Conservation (phyloP, 2,113 vertebrate species). For the Rattus norvegicus region DNA sequence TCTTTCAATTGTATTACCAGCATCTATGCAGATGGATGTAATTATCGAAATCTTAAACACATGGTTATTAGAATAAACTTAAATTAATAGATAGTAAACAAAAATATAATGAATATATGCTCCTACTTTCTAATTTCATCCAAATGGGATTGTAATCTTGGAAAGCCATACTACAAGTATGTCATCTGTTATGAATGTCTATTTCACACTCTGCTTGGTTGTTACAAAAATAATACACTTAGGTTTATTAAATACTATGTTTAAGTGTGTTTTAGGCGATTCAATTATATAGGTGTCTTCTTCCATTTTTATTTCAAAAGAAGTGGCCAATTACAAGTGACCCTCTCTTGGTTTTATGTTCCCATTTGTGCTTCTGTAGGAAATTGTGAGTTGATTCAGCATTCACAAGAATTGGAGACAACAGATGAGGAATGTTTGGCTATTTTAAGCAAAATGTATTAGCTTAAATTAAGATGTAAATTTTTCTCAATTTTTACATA, state of each 20-base stretch:
- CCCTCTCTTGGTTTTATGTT: constrained; percentile 24
- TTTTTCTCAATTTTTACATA: constrained; percentile 16
- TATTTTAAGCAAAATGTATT: neutral
- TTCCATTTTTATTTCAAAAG: neutral
- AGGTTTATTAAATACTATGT: neutral
- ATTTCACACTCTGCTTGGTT: neutral
- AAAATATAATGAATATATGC: neutral
- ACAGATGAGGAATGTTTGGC: neutral
- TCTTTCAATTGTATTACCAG: neutral
- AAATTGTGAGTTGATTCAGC: neutral
- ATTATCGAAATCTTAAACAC: neutral
- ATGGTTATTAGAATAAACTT: neutral
- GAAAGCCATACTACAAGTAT: neutral
- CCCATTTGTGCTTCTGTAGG: neutral
- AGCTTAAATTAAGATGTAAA: constrained; percentile 32
- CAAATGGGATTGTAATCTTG: neutral
- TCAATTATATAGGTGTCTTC: neutral
- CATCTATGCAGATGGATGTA: neutral
- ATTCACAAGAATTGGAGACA: neutral
- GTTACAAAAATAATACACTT: neutral
- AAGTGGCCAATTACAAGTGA: neutral
- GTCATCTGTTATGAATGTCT: neutral
- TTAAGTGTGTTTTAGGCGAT: neutral
- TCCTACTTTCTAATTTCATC: neutral
- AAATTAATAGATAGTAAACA: neutral